phyloP scores from a whole-genome alignment of 2,888 invertebrate species.

The Barypeithes pellucidus region DNA sequence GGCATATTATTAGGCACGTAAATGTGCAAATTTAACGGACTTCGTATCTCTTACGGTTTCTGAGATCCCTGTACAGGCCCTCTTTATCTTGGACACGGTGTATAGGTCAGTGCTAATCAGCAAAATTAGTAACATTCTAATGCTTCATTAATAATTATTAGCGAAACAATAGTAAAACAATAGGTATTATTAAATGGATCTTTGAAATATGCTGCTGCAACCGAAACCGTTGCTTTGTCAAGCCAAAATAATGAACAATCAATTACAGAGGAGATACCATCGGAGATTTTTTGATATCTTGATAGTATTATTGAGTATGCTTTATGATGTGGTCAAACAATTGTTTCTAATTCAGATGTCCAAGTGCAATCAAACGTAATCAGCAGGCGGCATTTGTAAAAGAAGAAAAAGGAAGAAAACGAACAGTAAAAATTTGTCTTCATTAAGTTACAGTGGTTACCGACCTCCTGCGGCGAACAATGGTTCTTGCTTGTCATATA shows the following conservation, averaged over 20 bases:
- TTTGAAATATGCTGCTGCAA: slow-evolving; percentile 12
- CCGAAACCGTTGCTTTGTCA: slow-evolving; percentile 30
- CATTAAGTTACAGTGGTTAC: slow-evolving; percentile 69
- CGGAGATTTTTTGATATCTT: slow-evolving; percentile 50
- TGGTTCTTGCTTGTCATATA: slow-evolving; percentile 66
- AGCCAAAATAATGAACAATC: slow-evolving; percentile 42
- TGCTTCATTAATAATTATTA: slow-evolving; percentile 8
- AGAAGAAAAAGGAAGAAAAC: slow-evolving; percentile 58
- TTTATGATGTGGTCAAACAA: slow-evolving; percentile 51
- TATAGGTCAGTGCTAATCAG: not conserved
- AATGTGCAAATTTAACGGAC: too few relatives aligned
- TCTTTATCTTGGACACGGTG: too few relatives aligned
- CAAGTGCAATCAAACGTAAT: slow-evolving; percentile 65
- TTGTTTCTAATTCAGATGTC: slow-evolving; percentile 62
- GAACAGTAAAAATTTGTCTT: slow-evolving; percentile 69
- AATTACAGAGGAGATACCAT: slow-evolving; percentile 51
- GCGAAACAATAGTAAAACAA: slow-evolving; percentile 11
- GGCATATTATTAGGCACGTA: too few relatives aligned
- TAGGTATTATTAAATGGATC: slow-evolving; percentile 3
- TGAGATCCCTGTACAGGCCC: too few relatives aligned
- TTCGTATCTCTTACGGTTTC: too few relatives aligned
- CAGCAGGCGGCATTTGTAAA: slow-evolving; percentile 53
- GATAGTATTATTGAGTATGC: slow-evolving; percentile 36
- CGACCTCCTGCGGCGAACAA: slow-evolving; percentile 69
- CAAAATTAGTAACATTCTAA: too few relatives aligned